Conservation (phyloP, 2,113 vertebrate genomes). For the Eurystomus gularis region DNA sequence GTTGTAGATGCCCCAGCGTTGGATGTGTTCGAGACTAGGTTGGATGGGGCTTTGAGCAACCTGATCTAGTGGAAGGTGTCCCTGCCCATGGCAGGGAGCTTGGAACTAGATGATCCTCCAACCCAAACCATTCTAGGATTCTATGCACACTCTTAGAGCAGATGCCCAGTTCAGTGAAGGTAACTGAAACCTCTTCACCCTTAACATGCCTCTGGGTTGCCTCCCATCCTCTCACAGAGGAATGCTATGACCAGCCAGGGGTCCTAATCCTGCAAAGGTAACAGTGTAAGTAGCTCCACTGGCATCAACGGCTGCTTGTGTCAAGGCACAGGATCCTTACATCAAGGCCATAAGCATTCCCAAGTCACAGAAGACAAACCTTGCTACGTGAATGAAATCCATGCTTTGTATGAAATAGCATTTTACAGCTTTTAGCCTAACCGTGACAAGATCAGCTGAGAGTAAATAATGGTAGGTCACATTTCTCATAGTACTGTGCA, state of each 20-base stretch:
- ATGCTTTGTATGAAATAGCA: not conserved
- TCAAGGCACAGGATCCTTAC: not conserved
- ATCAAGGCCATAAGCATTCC: not conserved
- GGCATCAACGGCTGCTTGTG: not conserved
- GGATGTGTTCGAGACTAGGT: too few relatives aligned
- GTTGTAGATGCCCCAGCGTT: too few relatives aligned
- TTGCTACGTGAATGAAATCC: not conserved
- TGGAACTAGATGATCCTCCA: too few relatives aligned
- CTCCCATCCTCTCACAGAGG: not conserved
- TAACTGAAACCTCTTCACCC: not conserved
- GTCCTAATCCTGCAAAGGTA: not conserved
- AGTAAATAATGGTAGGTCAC: not conserved
- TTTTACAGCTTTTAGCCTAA: not conserved
- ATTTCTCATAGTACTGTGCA: not conserved
- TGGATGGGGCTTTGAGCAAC: too few relatives aligned
- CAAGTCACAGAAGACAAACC: not conserved
- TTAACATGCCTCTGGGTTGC: not conserved
- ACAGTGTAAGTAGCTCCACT: not conserved
- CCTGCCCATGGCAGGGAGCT: too few relatives aligned
- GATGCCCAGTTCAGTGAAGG: not conserved
- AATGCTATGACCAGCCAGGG: not conserved
- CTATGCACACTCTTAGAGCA: not conserved
- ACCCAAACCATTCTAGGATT: too few relatives aligned
- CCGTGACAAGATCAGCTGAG: not conserved
- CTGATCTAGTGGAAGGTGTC: too few relatives aligned